Conservation (phyloP, 1,140 invertebrate species). For the Babylonia areolata region DNA sequence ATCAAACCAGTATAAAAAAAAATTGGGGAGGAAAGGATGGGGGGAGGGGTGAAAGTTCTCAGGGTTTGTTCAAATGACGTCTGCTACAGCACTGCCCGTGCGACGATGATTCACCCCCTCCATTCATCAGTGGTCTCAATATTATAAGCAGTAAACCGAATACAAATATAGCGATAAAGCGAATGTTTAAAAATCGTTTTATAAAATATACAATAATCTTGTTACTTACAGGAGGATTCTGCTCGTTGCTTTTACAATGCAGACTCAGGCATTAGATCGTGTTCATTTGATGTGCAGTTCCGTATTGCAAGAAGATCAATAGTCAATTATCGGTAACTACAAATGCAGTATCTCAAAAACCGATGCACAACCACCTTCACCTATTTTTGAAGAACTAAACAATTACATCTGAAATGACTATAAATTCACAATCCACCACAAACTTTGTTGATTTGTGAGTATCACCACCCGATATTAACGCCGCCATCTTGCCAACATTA, state of each 20-base stretch:
- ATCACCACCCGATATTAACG: background rate
- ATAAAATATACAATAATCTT: background rate
- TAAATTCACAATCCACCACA: background rate
- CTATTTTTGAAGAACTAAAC: background rate
- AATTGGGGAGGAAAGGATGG: too few relatives aligned
- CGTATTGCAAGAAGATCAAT: conserved; percentile 3
- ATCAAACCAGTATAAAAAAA: too few relatives aligned
- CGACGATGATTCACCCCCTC: background rate
- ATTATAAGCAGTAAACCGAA: background rate
- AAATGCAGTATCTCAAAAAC: background rate
- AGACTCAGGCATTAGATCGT: background rate
- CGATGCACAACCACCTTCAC: background rate
- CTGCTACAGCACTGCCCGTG: background rate
- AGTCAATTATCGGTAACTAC: background rate
- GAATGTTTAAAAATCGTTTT: too few relatives aligned
- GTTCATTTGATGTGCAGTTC: background rate
- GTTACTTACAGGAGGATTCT: background rate
- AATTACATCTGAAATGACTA: background rate
- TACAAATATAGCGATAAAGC: background rate
- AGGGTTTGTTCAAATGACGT: background rate
- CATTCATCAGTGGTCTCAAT: background rate
- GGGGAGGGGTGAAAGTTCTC: too few relatives aligned
- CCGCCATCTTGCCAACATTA: conserved; percentile 2
- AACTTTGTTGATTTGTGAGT: background rate
- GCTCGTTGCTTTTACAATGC: background rate